Base-by-base conservation (phyloP, 2,797 vertebrate genomes). In the Percopsis omiscomaycus region DNA sequence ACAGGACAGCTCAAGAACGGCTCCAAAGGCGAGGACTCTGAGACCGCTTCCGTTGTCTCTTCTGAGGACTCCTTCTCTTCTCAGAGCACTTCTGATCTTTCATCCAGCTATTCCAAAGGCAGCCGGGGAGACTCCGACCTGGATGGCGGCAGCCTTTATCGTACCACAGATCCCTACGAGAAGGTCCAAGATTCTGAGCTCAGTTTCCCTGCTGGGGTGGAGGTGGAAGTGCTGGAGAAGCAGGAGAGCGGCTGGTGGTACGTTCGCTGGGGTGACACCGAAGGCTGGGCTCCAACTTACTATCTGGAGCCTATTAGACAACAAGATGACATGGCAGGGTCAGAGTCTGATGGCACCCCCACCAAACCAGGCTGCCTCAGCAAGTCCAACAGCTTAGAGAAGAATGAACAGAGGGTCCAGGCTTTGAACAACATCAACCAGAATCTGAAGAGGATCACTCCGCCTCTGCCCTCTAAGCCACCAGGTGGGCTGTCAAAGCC, bases 181-280 rank as follows among this genome's bases (percentile, higher is more conserved):
- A 97, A 97, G 78, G 93, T 95, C 67, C 95, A 98, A 81, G 97
- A 98, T 75, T 94, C 96, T 0, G 97, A 99, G 89, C 85, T 99
- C 77, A 96, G 94, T 84, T 98, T 99, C 77, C 95, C 97, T 0
- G 95, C 93, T 0, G 96, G 96, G 57, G 95, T 93, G 57, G 95
- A 96, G 87, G 96, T 99, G 12, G 95, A 97, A 63, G 96, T 99
- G 46, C 84, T 99, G 8, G 96, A 99, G 84, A 98, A 95, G 84
- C 94, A 95, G 83, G 94, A 98, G 45, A 98, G 96, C 47, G 98
- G 98, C 5, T 99, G 98, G 98, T 99, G 98, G 96, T 99, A 93
- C 65, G 84, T 99, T 56, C 94, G 92, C 65, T 96, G 94, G 0
- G 94, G 94, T 79, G 93, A 94, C 46, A 59, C 81, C 46, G 96